Base-by-base conservation (phyloP, 2,888 invertebrate genomes). In the Orthosia gothica region DNA sequence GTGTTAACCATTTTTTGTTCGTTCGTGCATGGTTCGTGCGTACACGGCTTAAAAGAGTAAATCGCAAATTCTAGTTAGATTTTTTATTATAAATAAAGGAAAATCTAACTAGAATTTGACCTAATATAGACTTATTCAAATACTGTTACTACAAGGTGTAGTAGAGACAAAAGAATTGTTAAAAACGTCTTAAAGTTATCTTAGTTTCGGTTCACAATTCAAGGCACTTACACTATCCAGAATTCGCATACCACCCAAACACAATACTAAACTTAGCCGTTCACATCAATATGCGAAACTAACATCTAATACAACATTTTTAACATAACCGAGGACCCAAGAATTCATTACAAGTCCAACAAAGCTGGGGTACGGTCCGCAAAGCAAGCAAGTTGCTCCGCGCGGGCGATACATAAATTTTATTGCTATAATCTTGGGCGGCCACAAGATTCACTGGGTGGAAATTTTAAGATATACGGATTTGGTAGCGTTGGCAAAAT, bases 381-480 rank as follows among this genome's bases (percentile, higher is more conserved):
- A 77, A 62, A 82, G 63, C 76, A 80, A 74, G 74, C 84, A 88
- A 87, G 66, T 87, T 86, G 72, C 85, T 91, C 92, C 89, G 90
- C 92, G 93, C 91, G 90, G 89, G 91, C 90, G 88, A 88, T 89
- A 94, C 96, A 96, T 96, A 96, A 95, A 96, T 96, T 96, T 96
- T 96, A 96, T 96, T 95, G 94, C 93, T 88, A 92, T 95, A 96
- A 95, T 96, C 95, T 95, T 89, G 90, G 81, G 88, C 88, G 81
- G 89, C 95, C 96, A 87, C 95, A 95, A 96, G 95, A 96, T 95
- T 95, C 96, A 96, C 93, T 96, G 95, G 95, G 95, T 93, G 92
- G 96, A 96, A 96, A 96, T 96, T 96, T 96, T 96, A 96, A 96
- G 96, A 96, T 96, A 96, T 93, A 96, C 93, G 93, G 90, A 92